Evolutionary conservation across 1,140 invertebrate genomes (phyloP), one percentile per base, ranked within the genome.

Genomic region (Ruditapes philippinarum): DNA sequence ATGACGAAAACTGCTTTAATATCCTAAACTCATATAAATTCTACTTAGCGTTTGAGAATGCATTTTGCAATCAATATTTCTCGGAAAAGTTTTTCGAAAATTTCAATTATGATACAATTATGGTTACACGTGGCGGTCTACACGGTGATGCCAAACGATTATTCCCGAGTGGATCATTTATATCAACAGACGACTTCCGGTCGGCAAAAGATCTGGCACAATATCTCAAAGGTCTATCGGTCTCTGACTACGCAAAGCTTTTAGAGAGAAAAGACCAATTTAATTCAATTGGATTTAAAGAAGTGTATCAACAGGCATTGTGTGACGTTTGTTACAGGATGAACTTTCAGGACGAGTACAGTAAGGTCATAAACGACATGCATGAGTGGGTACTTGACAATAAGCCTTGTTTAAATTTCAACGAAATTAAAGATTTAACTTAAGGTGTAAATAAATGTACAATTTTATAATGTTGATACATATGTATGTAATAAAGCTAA

Each of bases 31-130:
- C 17, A 38, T 70, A 65, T 57, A 78, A 49, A 25, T 87, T 78
- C 42, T 87, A 78, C 42, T 65, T 87, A 14, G 22, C 51, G 2
- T 87, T 87, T 68, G 84, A 87, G 68, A 87, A 87, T 68, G 22
- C 51, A 17, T 19, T 79, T 42, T 87, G 84, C 31, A 7, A 65
- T 19, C 19, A 79, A 12, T 87, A 87, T 65, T 40, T 87, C 25
- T 73, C 84, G 0, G 84, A 87, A 79, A 87, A 87, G 36, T 45
- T 87, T 0, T 87, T 87, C 65, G 54, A 57, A 0, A 49, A 87
- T 42, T 87, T 45, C 28, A 78, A 62, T 22, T 65, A 62, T n/a
- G 84, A 87, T 31, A n/a, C 45, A 31, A 49, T 87, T 22, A 28
- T 49, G n/a, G 54, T 87, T 14, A 19, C 33, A 3, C 70, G 84